Percentiles rank a stretch among this genome's conserved stretches.
Conservation (phyloP, 2,888 invertebrate species). For the Hirtodrosophila alboralis region DNA sequence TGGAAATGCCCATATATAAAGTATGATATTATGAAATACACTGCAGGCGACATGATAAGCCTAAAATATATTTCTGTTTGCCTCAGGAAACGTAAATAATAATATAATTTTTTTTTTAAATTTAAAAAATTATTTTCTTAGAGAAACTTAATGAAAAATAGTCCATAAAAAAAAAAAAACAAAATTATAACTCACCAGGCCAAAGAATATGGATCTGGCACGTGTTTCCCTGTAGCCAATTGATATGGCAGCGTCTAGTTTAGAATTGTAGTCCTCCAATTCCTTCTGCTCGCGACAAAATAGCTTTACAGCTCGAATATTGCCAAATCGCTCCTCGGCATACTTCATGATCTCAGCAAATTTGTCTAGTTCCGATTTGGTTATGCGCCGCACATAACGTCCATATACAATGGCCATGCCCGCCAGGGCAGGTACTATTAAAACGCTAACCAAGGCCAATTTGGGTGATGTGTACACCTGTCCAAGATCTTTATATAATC, state of each 20-base stretch:
- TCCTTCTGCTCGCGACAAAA: constrained; percentile 95
- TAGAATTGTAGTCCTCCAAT: constrained; percentile 87
- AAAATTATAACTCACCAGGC: constrained; percentile 87
- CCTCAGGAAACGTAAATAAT: too few relatives aligned
- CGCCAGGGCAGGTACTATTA: constrained; percentile 96
- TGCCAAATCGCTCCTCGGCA: constrained; percentile 96
- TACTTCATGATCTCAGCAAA: constrained; percentile 88
- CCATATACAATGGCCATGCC: constrained; percentile 92
- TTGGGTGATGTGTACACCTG: constrained; percentile 96
- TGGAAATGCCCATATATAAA: too few relatives aligned
- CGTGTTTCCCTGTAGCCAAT: constrained; percentile 94
- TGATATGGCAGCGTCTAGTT: constrained; percentile 89
- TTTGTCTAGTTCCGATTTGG: constrained; percentile 90
- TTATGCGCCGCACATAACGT: constrained; percentile 93
- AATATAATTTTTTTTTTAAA: too few relatives aligned
- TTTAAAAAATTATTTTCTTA: too few relatives aligned
- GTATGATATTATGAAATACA: too few relatives aligned
- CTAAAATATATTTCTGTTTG: too few relatives aligned
- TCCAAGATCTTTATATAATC: constrained; percentile 21
- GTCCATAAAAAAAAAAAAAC: too few relatives aligned
- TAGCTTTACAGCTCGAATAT: constrained; percentile 96
- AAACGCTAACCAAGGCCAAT: constrained; percentile 92
- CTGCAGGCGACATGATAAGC: too few relatives aligned
- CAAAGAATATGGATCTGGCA: constrained; percentile 95
- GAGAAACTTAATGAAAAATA: too few relatives aligned